phyloP scores from a whole-genome alignment of 2,113 vertebrate species.

The Neodontobutis hainanensis region DNA sequence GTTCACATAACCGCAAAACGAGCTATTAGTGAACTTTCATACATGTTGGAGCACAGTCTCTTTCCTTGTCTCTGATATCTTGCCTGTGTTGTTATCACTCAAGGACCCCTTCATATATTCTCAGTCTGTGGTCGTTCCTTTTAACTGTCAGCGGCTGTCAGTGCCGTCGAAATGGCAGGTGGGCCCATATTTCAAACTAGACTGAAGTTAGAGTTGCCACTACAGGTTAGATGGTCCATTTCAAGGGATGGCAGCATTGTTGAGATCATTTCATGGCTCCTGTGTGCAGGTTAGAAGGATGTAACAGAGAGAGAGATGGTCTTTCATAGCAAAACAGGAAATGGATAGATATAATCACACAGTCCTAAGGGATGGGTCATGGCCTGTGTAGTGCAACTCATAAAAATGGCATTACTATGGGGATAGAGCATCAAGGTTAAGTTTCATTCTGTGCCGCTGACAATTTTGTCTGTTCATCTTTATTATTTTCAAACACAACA shows the following conservation, averaged over 20 bases:
- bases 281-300: constrained; percentile 30
- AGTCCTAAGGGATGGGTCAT: constrained; percentile 13
- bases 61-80: constrained; percentile 62
- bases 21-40: background rate
- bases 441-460: constrained; percentile 18
- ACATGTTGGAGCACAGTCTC: constrained; percentile 46
- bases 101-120: constrained; percentile 70
- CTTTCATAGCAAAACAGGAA: constrained; percentile 14
- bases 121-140: constrained; percentile 62
- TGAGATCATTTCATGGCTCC: constrained; percentile 43
- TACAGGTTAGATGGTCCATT: constrained; percentile 50
- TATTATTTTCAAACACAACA: constrained; percentile 31
- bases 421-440: constrained; percentile 31
- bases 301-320: background rate
- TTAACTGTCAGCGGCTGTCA: constrained; percentile 73
- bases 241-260: constrained; percentile 61
- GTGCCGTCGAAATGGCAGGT: constrained; percentile 48
- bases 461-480: constrained; percentile 40
- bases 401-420: constrained; percentile 21
- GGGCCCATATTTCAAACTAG: constrained; percentile 58
- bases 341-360: constrained; percentile 1
- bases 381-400: constrained; percentile 5
- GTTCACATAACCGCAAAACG: no score
- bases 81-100: constrained; percentile 63
- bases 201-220: constrained; percentile 38